Evolutionary conservation across 2,113 vertebrate species (phyloP), one percentile per base, ranked within the genome.

Genomic region (Oncorhynchus masou): DNA sequence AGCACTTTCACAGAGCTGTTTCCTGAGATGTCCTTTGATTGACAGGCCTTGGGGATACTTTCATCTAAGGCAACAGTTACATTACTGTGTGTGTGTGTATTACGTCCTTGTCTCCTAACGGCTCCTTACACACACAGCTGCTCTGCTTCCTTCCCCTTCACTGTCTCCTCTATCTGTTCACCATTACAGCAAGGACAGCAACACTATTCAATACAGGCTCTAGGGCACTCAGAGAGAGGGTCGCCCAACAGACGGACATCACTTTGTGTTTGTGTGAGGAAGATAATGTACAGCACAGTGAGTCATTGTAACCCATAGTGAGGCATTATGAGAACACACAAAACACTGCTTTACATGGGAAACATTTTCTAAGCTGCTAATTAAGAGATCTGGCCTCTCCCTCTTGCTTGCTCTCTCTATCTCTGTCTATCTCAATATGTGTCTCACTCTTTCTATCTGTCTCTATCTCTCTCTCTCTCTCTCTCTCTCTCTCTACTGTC

Each of bases 1-100:
- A 66, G 22, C 12, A 3, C 11, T 29, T 49, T 49, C 73, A 72
- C 62, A 9, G 45, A 57, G 0, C 6, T 0, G 2, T 48, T 73
- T 70, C 27, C 67, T 62, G n/a, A 73, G 82, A 81, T 86, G 68
- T 77, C 76, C 66, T 62, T 51, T 74, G 84, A 85, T 77, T 79
- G 29, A 5, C 15, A 59, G 76, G 75, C 16, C 48, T 13, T 70
- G 59, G 57, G 79, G 3, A 48, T 12, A 57, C 73, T 85, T 85
- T 83, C 57, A 64, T 74, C 39, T 65, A 9, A 62, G 62, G 7
- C 54, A 45, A 45, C 19, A 48, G 22, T 60, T 70, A 19, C 57
- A 68, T 22, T 19, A 31, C 20, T 27, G 70, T 73, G 54, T 51
- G 68, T 31, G 66, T 62, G 71, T 45, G 19, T 75, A n/a, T 80